Percentiles rank a stretch among this genome's conserved stretches.
Conservation (phyloP, 2,113 vertebrate species). For the Shinisaurus crocodilurus region DNA sequence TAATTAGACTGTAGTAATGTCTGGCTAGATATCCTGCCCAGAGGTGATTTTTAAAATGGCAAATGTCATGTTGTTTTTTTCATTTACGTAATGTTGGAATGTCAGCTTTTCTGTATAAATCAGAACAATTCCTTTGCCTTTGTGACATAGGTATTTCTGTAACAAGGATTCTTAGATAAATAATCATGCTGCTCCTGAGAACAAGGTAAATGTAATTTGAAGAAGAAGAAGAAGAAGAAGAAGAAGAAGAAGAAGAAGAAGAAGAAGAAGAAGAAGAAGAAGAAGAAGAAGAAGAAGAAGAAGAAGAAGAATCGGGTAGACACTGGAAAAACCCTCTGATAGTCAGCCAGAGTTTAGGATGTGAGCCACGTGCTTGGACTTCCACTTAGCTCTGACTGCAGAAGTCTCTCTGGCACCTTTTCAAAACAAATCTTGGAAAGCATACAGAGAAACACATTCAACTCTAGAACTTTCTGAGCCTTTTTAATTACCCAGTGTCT, state of each 20-base stretch:
- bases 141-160: slow-evolving; percentile 58
- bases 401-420: slow-evolving; percentile 77
- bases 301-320: slow-evolving; percentile 45
- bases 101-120: slow-evolving; percentile 58
- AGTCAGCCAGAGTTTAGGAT: slow-evolving; percentile 66
- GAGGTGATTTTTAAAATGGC: slow-evolving; percentile 65
- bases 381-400: slow-evolving; percentile 73
- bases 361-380: slow-evolving; percentile 70
- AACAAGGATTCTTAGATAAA: slow-evolving; percentile 60
- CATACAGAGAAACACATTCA: slow-evolving; percentile 72
- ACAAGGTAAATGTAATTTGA: slow-evolving; percentile 53
- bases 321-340: slow-evolving; percentile 51
- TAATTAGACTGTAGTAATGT: slow-evolving; percentile 61
- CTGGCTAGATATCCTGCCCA: slow-evolving; percentile 62
- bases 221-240: slow-evolving; percentile 37
- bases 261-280: slow-evolving; percentile 30
- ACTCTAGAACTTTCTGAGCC: slow-evolving; percentile 64
- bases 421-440: slow-evolving; percentile 80
- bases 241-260: neutral
- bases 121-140: slow-evolving; percentile 43
- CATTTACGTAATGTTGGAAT: slow-evolving; percentile 53
- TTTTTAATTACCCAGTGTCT: slow-evolving; percentile 43
- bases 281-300: slow-evolving; percentile 39
- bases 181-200: slow-evolving; percentile 54
- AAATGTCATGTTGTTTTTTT: slow-evolving; percentile 43